Evolutionary conservation across 2,888 invertebrate species (phyloP), one percentile per base, ranked within the genome.

Genomic region (Rhogogaster chlorosoma): DNA sequence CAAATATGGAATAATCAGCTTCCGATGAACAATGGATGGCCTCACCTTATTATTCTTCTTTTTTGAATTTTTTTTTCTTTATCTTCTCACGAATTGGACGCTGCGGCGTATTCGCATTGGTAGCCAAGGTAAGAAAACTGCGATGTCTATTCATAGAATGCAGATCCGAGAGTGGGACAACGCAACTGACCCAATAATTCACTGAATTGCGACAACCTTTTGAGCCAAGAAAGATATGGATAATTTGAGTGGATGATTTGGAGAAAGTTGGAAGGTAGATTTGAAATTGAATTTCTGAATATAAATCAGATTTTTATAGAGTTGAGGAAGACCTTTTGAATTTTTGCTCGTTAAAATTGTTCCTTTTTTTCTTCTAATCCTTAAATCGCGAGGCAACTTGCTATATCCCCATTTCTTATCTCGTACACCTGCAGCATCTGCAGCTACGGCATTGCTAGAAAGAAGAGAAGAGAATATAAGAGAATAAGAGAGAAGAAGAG

Each of bases 141-240:
- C 29, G 7, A n/a, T 5, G 61, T 29, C 78, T 78, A 78, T 78
- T 78, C 61, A 78, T 61, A 78, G 78, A 29, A 6, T 26, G 15
- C 15, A 36, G 5, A 53, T 26, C 12, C 36, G 57, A 36, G 53
- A 78, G 57, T 61, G 78, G 78, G 78, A 78, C 61, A 61, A 18
- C 36, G 29, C 7, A 22, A 36, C 45, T 78, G 78, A 78, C 57
- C 78, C 78, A 61, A 78, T 61, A 78, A 78, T 78, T 78, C 61
- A 22, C 36, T 22, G 57, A 57, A 45, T 78, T 78, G 78, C 78
- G 61, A 61, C 78, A 57, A 57, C 26, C 32, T 78, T 78, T 78
- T 32, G 22, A 78, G 57, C 36, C 53, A 29, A 73, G 42, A 42
- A 73, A n/a, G n/a, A 42, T n/a, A n/a, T 42, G 38, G 38, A 73